A percentile compares a stretch with the other conserved stretches of the same genome.
phyloP scores from a whole-genome alignment of 2,113 vertebrate species.

The Oncorhynchus masou region DNA sequence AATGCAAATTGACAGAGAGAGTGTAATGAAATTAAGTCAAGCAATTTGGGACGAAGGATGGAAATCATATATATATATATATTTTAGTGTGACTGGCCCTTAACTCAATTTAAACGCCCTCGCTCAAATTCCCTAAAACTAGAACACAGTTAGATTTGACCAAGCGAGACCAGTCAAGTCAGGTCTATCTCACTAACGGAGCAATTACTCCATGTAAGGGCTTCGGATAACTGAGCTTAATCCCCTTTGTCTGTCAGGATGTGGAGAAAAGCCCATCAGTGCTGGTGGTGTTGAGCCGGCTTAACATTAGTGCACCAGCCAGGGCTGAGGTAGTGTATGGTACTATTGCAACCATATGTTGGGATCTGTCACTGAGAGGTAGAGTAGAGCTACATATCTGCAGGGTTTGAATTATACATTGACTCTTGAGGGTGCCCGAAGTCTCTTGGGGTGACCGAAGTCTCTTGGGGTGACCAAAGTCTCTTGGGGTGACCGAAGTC shows the following conservation, averaged over 20 bases:
- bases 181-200: background rate
- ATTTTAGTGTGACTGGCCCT: background rate
- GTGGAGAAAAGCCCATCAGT: slow-evolving; percentile 28
- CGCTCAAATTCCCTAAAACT: no score
- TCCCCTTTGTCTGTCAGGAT: background rate
- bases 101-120: background rate
- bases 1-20: background rate
- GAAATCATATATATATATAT: background rate
- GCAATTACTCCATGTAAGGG: background rate
- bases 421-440: no score
- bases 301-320: slow-evolving; percentile 39
- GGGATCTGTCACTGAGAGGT: background rate
- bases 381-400: background rate
- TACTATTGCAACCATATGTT: slow-evolving; percentile 51
- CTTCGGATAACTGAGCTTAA: background rate
- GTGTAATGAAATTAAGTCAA: background rate
- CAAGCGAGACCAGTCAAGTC: background rate
- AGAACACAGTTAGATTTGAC: background rate
- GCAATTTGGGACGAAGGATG: slow-evolving; percentile 17
- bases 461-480: no score
- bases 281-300: slow-evolving; percentile 39
- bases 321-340: slow-evolving; percentile 44
- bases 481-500: no score
- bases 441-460: no score
- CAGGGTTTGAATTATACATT: no score